Conservation (phyloP, 2,797 vertebrate species). For the Anguilla pacifica region DNA sequence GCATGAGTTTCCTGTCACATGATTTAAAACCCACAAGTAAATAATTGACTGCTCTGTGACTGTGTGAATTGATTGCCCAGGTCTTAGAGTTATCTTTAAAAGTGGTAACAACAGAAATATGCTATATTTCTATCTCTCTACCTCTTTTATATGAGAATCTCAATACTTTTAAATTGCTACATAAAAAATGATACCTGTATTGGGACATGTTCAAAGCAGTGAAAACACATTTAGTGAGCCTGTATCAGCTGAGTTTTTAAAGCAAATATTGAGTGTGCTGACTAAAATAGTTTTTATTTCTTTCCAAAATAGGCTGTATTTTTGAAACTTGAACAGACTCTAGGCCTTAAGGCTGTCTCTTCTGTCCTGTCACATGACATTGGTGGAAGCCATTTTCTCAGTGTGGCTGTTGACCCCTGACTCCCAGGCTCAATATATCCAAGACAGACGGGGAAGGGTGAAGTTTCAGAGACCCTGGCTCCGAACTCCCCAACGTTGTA, state of each 20-base stretch:
- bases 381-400: constrained; percentile 62
- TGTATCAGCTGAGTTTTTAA: not conserved
- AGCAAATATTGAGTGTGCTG: not conserved
- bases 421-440: constrained; percentile 69
- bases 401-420: constrained; percentile 52
- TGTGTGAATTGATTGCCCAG: not conserved
- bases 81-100: not conserved
- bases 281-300: not conserved
- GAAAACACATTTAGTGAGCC: not conserved
- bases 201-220: not conserved
- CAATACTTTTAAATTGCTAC: not conserved
- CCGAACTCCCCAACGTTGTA: constrained; percentile 55
- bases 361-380: constrained; percentile 44
- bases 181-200: not conserved
- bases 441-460: constrained; percentile 59
- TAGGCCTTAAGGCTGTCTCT: constrained; percentile 31
- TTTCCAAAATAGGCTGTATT: not conserved
- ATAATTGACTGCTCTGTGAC: not conserved
- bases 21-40: not conserved
- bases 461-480: constrained; percentile 36
- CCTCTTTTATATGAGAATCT: not conserved
- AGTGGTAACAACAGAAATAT: not conserved
- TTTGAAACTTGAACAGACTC: not conserved
- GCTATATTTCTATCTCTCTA: not conserved
- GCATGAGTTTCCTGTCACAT: not conserved